Evolutionary conservation across 1,140 invertebrate genomes (phyloP).

Genomic region (Steinernema feltiae): DNA sequence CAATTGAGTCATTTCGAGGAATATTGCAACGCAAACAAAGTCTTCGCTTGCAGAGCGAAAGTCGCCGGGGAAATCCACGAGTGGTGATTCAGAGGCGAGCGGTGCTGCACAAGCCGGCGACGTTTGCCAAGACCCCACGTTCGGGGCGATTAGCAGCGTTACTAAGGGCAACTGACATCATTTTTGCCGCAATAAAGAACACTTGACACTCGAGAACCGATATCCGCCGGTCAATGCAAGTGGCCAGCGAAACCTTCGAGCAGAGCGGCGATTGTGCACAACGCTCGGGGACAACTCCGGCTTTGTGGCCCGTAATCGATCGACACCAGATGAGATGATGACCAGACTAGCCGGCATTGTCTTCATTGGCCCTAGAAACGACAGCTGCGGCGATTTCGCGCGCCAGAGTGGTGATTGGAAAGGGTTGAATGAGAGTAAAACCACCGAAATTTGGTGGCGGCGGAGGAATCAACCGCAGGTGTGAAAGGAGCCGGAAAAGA

Average conservation of each 20-base stretch:
- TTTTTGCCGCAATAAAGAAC: neutral
- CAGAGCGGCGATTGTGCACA: neutral
- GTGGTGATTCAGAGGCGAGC: neutral
- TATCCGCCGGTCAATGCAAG: too few relatives aligned
- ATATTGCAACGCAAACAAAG: too few relatives aligned
- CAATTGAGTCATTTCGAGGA: too few relatives aligned
- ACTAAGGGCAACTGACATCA: constrained; percentile 11
- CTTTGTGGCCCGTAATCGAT: neutral
- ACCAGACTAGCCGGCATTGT: neutral
- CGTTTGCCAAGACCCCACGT: too few relatives aligned
- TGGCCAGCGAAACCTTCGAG: neutral
- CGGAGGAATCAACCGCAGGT: neutral
- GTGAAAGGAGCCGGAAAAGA: neutral
- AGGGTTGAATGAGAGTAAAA: too few relatives aligned
- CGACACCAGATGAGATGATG: neutral
- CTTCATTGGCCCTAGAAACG: neutral
- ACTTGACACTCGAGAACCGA: too few relatives aligned
- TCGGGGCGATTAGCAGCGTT: too few relatives aligned
- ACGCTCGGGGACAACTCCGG: neutral
- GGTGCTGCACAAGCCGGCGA: neutral
- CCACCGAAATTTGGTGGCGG: neutral
- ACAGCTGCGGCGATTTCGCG: neutral
- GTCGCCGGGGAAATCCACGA: neutral
- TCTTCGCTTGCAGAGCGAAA: too few relatives aligned
- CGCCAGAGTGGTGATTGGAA: neutral